Conservation (phyloP, 2,888 invertebrate species). For the Panzeria rudis region DNA sequence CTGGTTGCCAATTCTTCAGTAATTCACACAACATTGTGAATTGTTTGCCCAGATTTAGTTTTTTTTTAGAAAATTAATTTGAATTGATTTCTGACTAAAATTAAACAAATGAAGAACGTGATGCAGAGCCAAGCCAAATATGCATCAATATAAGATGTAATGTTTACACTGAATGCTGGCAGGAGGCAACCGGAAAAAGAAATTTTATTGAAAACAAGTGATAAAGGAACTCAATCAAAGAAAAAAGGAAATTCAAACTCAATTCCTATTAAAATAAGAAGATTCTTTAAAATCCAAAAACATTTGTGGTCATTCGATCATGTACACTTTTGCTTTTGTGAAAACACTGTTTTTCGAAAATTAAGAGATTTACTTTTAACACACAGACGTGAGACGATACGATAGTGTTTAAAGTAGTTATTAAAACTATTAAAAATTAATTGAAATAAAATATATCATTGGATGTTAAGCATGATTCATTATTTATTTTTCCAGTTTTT, state of each 20-base stretch:
- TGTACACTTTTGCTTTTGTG: slow-evolving; percentile 11
- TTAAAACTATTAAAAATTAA: slow-evolving; percentile 39
- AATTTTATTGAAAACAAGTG: slow-evolving; percentile 39
- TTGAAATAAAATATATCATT: slow-evolving; percentile 51
- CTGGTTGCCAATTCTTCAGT: slow-evolving; percentile 67
- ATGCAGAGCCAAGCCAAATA: slow-evolving; percentile 18
- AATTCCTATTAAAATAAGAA: slow-evolving; percentile 48
- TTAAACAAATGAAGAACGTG: slow-evolving; percentile 50
- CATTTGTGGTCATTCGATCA: background rate
- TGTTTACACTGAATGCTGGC: slow-evolving; percentile 62
- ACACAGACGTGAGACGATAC: slow-evolving; percentile 12
- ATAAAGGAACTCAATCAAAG: slow-evolving; percentile 31
- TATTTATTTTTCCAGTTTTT: slow-evolving; percentile 21
- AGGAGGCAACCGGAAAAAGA: slow-evolving; percentile 65
- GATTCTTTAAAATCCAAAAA: slow-evolving; percentile 34
- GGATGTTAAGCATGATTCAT: slow-evolving; percentile 52
- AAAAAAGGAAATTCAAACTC: slow-evolving; percentile 17
- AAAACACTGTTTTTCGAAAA: slow-evolving; percentile 51
- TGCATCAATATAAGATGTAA: slow-evolving; percentile 37
- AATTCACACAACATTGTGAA: slow-evolving; percentile 65
- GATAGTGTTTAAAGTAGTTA: background rate
- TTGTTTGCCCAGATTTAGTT: slow-evolving; percentile 33
- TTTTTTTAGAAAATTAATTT: background rate
- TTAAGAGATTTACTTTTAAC: slow-evolving; percentile 56
- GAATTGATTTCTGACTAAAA: slow-evolving; percentile 60